Conservation (phyloP, 1,140 invertebrate species). For the Aphelinus atriplicis region DNA sequence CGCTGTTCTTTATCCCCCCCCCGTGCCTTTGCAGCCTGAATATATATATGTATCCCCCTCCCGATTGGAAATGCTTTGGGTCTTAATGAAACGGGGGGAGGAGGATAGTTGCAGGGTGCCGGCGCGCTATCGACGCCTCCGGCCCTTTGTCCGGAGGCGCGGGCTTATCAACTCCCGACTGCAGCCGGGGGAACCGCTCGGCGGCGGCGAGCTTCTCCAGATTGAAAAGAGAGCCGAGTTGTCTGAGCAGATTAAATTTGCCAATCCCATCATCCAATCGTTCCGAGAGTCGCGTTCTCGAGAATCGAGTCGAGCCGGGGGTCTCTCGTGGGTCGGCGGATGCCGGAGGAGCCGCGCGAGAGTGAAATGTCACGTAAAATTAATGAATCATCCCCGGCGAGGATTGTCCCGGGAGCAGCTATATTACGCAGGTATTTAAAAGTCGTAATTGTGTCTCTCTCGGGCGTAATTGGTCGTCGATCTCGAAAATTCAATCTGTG, state of each 20-base stretch:
- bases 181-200: too few relatives aligned
- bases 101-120: conserved; percentile 20
- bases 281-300: conserved; percentile 10
- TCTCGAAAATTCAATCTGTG: too few relatives aligned
- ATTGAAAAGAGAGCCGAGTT: conserved; percentile 31
- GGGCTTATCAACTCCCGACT: conserved; percentile 32
- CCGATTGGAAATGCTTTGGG: conserved; percentile 34
- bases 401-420: too few relatives aligned
- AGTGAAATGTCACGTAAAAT: too few relatives aligned
- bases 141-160: not conserved
- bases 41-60: conserved; percentile 33
- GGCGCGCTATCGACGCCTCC: not conserved
- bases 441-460: too few relatives aligned
- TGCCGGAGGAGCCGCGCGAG: too few relatives aligned
- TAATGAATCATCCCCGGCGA: too few relatives aligned
- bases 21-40: conserved; percentile 30
- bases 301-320: conserved; percentile 16
- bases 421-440: too few relatives aligned
- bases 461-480: too few relatives aligned
- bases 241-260: conserved; percentile 32
- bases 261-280: conserved; percentile 20
- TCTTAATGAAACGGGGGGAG: conserved; percentile 33
- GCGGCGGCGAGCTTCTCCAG: not conserved
- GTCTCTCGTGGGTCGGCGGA: too few relatives aligned
- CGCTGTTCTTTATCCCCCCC: too few relatives aligned